Percentiles rank a stretch among this genome's conserved stretches.
These are phyloP conservation scores for Stercorarius parasiticus DNA, from an alignment of 2,113 vertebrate species.

Conservation along the genomic window DNA sequence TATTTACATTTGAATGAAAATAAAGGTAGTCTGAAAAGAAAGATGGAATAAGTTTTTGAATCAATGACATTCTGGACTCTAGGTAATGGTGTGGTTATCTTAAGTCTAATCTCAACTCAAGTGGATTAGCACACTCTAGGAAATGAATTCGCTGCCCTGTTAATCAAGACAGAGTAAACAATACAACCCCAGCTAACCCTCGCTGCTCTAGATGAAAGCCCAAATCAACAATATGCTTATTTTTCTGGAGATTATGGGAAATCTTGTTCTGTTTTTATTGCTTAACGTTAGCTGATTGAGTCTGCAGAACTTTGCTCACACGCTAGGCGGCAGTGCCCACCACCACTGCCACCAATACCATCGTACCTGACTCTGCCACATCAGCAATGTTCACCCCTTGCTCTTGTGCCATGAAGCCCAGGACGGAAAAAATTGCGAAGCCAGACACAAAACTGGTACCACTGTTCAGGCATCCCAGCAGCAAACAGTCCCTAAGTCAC, in stretches of 20 bases:
- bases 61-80: neutral
- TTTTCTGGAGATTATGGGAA: slow-evolving; percentile 49
- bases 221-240: slow-evolving; percentile 28
- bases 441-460: slow-evolving; percentile 99
- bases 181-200: neutral
- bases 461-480: slow-evolving; percentile 99
- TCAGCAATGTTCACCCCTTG: slow-evolving; percentile 99
- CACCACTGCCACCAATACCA: slow-evolving; percentile 90
- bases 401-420: slow-evolving; percentile 99
- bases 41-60: neutral
- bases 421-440: slow-evolving; percentile 99
- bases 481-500: slow-evolving; percentile 99
- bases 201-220: slow-evolving; percentile 30
- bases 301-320: slow-evolving; percentile 78
- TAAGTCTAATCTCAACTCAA: neutral
- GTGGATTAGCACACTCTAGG: neutral
- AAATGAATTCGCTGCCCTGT: neutral
- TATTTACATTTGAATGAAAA: slow-evolving; percentile 30
- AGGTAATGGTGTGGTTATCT: neutral
- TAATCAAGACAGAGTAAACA: slow-evolving; percentile 21
- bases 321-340: slow-evolving; percentile 93
- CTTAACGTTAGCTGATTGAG: slow-evolving; percentile 73
- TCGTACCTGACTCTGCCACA: slow-evolving; percentile 99
- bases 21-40: slow-evolving; percentile 41
- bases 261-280: slow-evolving; percentile 32